Evolutionary conservation across 2,888 invertebrate genomes (phyloP).

Genomic region (Mythimna impura): DNA sequence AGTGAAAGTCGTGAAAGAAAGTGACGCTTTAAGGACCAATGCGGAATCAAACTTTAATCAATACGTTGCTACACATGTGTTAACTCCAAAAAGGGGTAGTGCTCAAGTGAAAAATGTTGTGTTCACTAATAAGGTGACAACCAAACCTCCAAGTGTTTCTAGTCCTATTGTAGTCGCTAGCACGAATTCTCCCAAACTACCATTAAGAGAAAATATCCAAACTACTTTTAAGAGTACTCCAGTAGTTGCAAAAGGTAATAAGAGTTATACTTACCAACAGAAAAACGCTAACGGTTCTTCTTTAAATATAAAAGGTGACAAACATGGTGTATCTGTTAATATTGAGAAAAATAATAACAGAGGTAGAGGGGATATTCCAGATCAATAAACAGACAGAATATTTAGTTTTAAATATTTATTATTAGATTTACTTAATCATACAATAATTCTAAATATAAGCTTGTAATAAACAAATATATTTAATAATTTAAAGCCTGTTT

Average conservation of each 20-base stretch:
- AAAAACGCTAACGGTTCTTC: conserved; percentile 31
- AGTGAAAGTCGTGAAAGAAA: background rate
- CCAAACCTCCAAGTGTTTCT: conserved; percentile 15
- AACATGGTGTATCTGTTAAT: conserved; percentile 10
- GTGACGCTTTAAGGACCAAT: conserved; percentile 12
- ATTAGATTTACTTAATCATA: conserved; percentile 59
- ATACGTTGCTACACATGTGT: background rate
- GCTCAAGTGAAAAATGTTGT: background rate
- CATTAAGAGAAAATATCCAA: conserved; percentile 11
- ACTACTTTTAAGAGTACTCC: conserved; percentile 1
- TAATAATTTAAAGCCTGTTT: conserved; percentile 63
- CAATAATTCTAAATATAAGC: conserved; percentile 56
- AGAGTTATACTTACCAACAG: conserved; percentile 22
- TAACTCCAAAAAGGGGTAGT: background rate
- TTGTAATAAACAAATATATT: conserved; percentile 61
- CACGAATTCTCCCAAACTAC: background rate
- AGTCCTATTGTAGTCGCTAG: background rate
- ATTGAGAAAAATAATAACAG: background rate
- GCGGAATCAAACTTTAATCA: background rate
- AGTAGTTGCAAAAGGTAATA: conserved; percentile 8
- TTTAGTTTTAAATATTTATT: conserved; percentile 57
- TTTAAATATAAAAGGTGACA: conserved; percentile 5
- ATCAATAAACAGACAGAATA: conserved; percentile 28
- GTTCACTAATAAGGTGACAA: conserved; percentile 8
- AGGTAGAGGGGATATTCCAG: conserved; percentile 59